phyloP scores from a whole-genome alignment of 35 echinoderm and acorn worm species.

The Lytechinus pictus region DNA sequence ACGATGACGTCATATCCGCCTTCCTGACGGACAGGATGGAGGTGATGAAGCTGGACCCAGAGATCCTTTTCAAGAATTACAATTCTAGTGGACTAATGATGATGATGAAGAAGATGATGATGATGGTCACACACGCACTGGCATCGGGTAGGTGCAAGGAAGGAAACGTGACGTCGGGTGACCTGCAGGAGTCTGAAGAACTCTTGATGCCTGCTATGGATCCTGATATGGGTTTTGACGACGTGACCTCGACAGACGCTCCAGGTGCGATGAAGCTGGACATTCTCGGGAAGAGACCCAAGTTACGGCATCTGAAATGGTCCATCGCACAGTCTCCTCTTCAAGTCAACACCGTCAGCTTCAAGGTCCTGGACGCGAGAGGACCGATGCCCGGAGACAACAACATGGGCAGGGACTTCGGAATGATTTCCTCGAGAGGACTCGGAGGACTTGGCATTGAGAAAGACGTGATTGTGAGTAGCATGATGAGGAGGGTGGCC shows the following conservation, averaged over 20 bases:
- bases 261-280: background rate
- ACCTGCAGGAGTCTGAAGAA: background rate
- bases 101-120: background rate
- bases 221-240: background rate
- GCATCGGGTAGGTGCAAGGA: background rate
- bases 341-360: background rate
- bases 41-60: background rate
- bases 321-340: background rate
- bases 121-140: background rate
- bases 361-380: background rate
- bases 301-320: background rate
- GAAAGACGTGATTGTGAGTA: background rate
- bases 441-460: background rate
- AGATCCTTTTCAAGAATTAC: background rate
- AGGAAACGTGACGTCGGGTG: background rate
- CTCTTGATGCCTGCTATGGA: background rate
- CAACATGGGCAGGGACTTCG: background rate
- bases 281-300: background rate
- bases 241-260: background rate
- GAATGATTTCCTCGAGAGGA: background rate
- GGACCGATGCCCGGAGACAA: background rate
- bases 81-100: background rate
- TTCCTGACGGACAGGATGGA: background rate
- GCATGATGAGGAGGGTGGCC: background rate
- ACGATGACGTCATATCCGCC: background rate